phyloP scores from a whole-genome alignment of 2,888 invertebrate genomes.

The Dascillus cervinus region DNA sequence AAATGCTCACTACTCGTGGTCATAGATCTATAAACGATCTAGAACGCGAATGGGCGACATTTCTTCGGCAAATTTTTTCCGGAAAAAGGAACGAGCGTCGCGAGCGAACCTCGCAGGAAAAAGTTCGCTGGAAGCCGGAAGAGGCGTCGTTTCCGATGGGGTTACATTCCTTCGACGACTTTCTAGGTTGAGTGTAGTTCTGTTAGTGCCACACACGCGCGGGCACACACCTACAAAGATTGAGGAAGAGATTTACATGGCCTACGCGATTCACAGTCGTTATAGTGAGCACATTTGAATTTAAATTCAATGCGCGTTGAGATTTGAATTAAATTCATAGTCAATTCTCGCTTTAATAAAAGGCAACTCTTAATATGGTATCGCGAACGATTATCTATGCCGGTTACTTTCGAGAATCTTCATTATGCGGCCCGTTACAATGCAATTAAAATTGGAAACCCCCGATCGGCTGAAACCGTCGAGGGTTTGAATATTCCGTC shows the following conservation, averaged over 20 bases:
- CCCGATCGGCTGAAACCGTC: too few relatives aligned
- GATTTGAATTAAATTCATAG: constrained; percentile 9
- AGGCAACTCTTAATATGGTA: constrained; percentile 8
- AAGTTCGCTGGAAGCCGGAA: too few relatives aligned
- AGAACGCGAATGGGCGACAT: too few relatives aligned
- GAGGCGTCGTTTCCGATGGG: too few relatives aligned
- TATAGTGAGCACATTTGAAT: constrained; percentile 17
- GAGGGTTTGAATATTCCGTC: too few relatives aligned
- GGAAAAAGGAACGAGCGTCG: too few relatives aligned
- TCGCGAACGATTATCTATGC: constrained; percentile 9
- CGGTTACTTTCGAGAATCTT: constrained; percentile 10
- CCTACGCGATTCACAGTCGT: constrained; percentile 22
- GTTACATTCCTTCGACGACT: too few relatives aligned
- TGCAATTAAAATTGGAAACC: too few relatives aligned
- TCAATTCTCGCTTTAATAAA: constrained; percentile 6
- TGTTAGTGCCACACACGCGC: constrained; percentile 20
- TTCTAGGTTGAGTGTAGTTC: constrained; percentile 8
- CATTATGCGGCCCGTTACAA: too few relatives aligned
- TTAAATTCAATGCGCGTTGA: constrained; percentile 18
- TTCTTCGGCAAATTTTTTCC: too few relatives aligned
- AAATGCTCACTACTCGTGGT: constrained; percentile 30
- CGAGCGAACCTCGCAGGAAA: too few relatives aligned
- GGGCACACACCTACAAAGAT: constrained; percentile 22
- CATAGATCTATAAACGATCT: too few relatives aligned
- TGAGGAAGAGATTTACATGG: constrained; percentile 23